Base-by-base conservation (phyloP, 2,113 vertebrate genomes). In the Anolis carolinensis region DNA sequence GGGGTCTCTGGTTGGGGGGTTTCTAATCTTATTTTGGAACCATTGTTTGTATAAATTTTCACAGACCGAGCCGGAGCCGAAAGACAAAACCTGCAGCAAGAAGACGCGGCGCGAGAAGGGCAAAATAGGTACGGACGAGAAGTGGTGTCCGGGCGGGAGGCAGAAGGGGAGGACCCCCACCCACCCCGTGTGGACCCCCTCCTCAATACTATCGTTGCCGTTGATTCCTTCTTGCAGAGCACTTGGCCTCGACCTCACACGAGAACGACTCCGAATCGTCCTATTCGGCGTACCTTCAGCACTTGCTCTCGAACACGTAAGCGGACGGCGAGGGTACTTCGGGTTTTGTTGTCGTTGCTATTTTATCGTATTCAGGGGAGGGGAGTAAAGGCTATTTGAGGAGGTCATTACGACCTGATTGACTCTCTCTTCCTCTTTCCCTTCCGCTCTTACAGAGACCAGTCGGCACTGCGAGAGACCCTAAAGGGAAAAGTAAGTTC, bases 401-500 rank as follows among this genome's bases (percentile, higher is more conserved):
- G 39, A 44, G 39, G n/a, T n/a, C n/a, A n/a, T n/a, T n/a, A n/a
- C n/a, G n/a, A n/a, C n/a, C n/a, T n/a, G n/a, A n/a, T n/a, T n/a
- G n/a, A n/a, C n/a, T 72, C 36, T n/a, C 68, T 36, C 21, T 25
- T 23, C 25, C 39, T 10, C 62, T 44, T 39, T 39, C 18, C 32
- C 32, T 79, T 27, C 71, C 68, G 59, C 50, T 9, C 25, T 72
- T 86, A 27, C 79, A 86, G 85, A 67, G 71, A 81, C 27, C 78
- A 75, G 44, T 55, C 72, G 0, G 71, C 55, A 25, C 59, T 86
- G 50, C 85, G 71, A 34, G 71, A 86, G 11, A 81, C 59, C 21
- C 85, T 86, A 14, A 74, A 52, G 52, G 85, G 85, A 74, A 86
- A 86, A 36, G 85, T 86, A 81, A 13, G 85, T 75, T 18, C 10